Conservation (phyloP, 2,888 invertebrate genomes). For the Hyposoter didymator region DNA sequence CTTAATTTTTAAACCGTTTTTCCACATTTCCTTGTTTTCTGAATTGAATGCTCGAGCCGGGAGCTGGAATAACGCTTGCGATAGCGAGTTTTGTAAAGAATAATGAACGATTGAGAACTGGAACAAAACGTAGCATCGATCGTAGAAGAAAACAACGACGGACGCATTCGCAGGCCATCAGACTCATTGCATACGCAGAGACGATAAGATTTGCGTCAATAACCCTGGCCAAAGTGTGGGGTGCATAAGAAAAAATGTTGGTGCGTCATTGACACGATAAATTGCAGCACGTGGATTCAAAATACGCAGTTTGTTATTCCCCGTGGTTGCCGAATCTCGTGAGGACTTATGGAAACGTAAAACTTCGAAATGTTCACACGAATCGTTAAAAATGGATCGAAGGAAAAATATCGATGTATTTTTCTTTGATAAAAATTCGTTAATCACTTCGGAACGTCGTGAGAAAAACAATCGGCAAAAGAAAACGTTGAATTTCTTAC, state of each 20-base stretch:
- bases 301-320: slow-evolving; percentile 1
- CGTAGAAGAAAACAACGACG: not conserved
- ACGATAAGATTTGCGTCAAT: slow-evolving; percentile 47
- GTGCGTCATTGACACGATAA: slow-evolving; percentile 32
- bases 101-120: not conserved
- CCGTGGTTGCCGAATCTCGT: not conserved
- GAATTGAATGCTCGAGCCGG: not conserved
- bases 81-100: not conserved
- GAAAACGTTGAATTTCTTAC: not conserved
- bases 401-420: not conserved
- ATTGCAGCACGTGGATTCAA: slow-evolving; percentile 25
- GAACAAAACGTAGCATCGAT: not conserved
- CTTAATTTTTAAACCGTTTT: not conserved
- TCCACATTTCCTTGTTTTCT: not conserved
- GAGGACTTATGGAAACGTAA: not conserved
- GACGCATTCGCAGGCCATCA: not conserved
- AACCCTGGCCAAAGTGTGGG: slow-evolving; percentile 1
- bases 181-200: not conserved
- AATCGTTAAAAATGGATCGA: not conserved
- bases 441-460: not conserved
- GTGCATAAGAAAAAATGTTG: slow-evolving; percentile 3
- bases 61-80: not conserved
- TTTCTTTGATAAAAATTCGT: not conserved
- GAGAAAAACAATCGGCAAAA: not conserved
- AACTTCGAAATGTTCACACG: not conserved